A percentile compares a stretch with the other conserved stretches of the same genome.
These are phyloP conservation scores for Silurus meridionalis DNA, from an alignment of 2,113 vertebrate species.

Conservation along the genomic window DNA sequence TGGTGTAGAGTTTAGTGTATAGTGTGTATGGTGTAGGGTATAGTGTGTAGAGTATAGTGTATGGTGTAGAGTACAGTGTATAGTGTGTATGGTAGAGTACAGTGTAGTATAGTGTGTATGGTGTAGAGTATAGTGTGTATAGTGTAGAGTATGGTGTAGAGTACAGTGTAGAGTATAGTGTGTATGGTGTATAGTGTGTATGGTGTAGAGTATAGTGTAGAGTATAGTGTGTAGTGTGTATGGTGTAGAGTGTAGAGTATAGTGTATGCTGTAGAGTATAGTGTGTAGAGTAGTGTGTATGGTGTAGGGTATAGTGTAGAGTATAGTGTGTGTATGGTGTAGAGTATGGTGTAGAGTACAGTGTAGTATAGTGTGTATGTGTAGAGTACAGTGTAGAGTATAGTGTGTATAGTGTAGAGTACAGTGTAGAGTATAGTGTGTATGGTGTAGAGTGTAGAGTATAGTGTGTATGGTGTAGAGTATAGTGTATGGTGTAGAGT, in stretches of 20 bases:
- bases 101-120: neutral
- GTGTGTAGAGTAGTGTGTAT: neutral
- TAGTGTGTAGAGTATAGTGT: neutral
- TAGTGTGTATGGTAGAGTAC: neutral
- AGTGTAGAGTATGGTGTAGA: too few relatives aligned
- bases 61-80: neutral
- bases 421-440: neutral
- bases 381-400: neutral
- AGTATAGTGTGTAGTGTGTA: too few relatives aligned
- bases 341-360: neutral
- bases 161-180: neutral
- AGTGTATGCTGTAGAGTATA: neutral
- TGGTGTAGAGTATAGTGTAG: neutral
- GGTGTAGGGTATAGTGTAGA: neutral
- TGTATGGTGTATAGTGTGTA: neutral
- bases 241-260: too few relatives aligned
- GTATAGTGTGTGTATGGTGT: neutral
- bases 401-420: neutral
- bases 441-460: neutral
- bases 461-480: neutral
- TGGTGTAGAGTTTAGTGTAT: too few relatives aligned
- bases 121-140: neutral
- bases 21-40: too few relatives aligned
- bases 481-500: too few relatives aligned
- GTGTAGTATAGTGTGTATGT: neutral